Evolutionary conservation across 2,797 vertebrate species (phyloP), one percentile per base, ranked within the genome.

Genomic region (Phrynocephalus forsythii): DNA sequence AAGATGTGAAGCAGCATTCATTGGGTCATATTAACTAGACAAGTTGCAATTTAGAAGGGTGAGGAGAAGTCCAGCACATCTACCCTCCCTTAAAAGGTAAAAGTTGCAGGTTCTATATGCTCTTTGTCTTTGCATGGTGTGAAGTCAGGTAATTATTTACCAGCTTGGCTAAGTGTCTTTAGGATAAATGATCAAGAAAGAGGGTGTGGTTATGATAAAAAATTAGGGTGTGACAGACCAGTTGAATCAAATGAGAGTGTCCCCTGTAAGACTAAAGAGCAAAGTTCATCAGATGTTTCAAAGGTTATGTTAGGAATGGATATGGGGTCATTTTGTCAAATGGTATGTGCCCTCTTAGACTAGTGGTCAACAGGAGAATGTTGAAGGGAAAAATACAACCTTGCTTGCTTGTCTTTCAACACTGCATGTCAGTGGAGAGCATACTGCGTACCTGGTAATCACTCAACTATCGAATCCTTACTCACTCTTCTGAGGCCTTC

Each of bases 131-230:
- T 81, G 68, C 6, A 24, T 18, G 18, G 28, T 52, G 56, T 26
- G 67, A 66, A 75, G n/a, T 8, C 48, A 10, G 44, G 26, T 82
- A 66, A 82, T 82, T 60, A 87, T 67, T 87, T 76, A 52, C 79
- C 26, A 82, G 33, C 28, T 72, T 48, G 1, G 44, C 38, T 77
- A 81, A 66, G 69, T 28, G 60, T 83, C 63, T 44, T 87, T 87
- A 48, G 81, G 81, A 77, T 33, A 68, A 77, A 52, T 18, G n/a
- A 83, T 72, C 72, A 66, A 85, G 78, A 22, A 81, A 44, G 50
- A 83, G 33, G 38, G 22, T 77, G 75, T 60, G 52, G 33, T 16
- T 8, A 48, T 3, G 6, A 44, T 77, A 82, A 76, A 26, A 26
- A 2, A 63, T 63, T 63, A 68, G 66, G 73, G 72, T 56, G 28